Evolutionary conservation across 2,797 vertebrate species (phyloP).

Genomic region (Anguilla obscura): DNA sequence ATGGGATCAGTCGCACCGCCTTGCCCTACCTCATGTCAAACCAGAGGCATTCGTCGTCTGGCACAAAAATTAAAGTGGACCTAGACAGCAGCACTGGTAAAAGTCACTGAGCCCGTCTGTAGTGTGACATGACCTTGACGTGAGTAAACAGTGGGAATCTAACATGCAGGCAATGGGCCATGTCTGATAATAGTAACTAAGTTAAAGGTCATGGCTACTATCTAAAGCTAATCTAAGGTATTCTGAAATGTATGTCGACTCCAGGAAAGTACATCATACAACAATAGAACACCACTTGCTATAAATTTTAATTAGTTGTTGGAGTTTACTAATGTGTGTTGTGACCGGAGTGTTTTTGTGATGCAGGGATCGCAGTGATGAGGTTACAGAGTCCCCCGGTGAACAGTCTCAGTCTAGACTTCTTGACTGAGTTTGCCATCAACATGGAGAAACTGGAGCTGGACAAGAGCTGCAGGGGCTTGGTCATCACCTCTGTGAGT

Average conservation of each 20-base stretch:
- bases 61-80: slow-evolving; percentile 66
- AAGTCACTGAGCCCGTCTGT: background rate
- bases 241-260: background rate
- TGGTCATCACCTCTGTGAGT: slow-evolving; percentile 86
- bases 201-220: background rate
- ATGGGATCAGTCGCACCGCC: slow-evolving; percentile 49
- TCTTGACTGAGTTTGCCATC: slow-evolving; percentile 87
- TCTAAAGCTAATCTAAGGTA: background rate
- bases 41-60: slow-evolving; percentile 60
- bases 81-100: slow-evolving; percentile 69
- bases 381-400: slow-evolving; percentile 85
- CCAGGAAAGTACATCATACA: no score
- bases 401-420: slow-evolving; percentile 87
- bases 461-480: slow-evolving; percentile 79
- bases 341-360: background rate
- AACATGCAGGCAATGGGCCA: background rate
- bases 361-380: slow-evolving; percentile 80
- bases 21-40: slow-evolving; percentile 48
- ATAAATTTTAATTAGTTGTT: no score
- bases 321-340: background rate
- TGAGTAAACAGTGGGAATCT: no score
- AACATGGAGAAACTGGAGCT: slow-evolving; percentile 90
- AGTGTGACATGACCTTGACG: background rate
- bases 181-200: background rate
- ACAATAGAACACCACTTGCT: no score